Percentiles rank a stretch among this genome's conserved stretches.
Conservation (phyloP, 2,113 vertebrate species). For the Hemiscyllium ocellatum region DNA sequence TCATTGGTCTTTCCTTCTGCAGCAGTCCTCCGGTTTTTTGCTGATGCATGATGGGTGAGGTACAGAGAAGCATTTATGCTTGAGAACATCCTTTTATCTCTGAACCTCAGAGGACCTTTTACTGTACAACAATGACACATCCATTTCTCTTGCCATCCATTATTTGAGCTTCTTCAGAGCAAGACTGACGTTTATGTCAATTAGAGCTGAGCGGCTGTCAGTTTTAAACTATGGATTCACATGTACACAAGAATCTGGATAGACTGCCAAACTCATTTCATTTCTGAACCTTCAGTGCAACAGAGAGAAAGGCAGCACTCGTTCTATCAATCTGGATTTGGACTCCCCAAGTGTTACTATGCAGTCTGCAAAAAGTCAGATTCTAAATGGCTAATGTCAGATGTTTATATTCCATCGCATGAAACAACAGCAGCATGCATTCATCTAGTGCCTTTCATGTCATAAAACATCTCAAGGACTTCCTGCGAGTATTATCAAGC, state of each 20-base stretch:
- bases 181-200: background rate
- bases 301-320: background rate
- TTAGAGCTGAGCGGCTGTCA: background rate
- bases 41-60: background rate
- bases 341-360: background rate
- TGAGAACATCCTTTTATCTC: background rate
- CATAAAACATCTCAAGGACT: background rate
- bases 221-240: background rate
- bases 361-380: background rate
- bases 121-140: background rate
- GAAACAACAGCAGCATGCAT: background rate
- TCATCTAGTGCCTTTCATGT: background rate
- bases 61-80: background rate
- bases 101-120: background rate
- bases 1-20: background rate
- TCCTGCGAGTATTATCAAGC: background rate
- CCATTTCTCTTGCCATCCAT: background rate
- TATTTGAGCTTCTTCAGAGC: background rate
- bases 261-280: slow-evolving; percentile 1
- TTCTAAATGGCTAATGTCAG: background rate
- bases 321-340: background rate
- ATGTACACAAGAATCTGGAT: background rate
- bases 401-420: background rate
- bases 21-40: background rate
- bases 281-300: background rate